Evolutionary conservation across 1,140 invertebrate genomes (phyloP).

Genomic region (Oscheius sp.): DNA sequence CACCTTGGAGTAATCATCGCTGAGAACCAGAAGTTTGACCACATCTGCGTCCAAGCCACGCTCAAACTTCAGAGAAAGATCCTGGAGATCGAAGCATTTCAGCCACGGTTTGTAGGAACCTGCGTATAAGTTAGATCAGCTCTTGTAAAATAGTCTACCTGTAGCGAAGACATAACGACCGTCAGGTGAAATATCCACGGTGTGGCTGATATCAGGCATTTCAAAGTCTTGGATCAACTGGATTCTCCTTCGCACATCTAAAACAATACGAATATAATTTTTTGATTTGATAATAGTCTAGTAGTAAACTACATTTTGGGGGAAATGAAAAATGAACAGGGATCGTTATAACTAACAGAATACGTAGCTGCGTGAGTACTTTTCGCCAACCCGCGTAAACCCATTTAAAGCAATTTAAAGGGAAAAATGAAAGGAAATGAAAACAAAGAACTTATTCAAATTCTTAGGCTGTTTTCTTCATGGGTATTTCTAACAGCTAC

Average conservation of each 20-base stretch:
- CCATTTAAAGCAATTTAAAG: too few relatives aligned
- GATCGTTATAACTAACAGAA: background rate
- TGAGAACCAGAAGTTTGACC: constrained; percentile 69
- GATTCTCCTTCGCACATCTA: constrained; percentile 79
- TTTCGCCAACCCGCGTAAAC: too few relatives aligned
- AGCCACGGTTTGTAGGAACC: constrained; percentile 94
- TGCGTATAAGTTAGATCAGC: constrained; percentile 33
- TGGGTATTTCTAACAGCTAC: too few relatives aligned
- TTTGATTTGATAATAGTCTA: constrained; percentile 44
- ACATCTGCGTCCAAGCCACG: constrained; percentile 93
- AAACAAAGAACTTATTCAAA: too few relatives aligned
- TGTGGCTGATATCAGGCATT: constrained; percentile 85
- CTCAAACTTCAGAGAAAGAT: constrained; percentile 96
- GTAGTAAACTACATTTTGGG: background rate
- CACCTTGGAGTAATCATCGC: constrained; percentile 66
- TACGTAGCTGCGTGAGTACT: background rate
- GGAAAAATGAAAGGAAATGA: too few relatives aligned
- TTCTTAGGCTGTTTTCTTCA: too few relatives aligned
- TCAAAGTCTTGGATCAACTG: constrained; percentile 98
- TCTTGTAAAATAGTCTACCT: background rate
- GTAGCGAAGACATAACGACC: constrained; percentile 56
- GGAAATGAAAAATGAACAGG: too few relatives aligned
- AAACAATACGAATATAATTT: background rate
- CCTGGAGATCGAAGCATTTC: constrained; percentile 90
- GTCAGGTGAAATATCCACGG: constrained; percentile 82